Evolutionary conservation across 2,113 vertebrate species (phyloP), one percentile per base, ranked within the genome.

Genomic region (Sphyrna mokarran): DNA sequence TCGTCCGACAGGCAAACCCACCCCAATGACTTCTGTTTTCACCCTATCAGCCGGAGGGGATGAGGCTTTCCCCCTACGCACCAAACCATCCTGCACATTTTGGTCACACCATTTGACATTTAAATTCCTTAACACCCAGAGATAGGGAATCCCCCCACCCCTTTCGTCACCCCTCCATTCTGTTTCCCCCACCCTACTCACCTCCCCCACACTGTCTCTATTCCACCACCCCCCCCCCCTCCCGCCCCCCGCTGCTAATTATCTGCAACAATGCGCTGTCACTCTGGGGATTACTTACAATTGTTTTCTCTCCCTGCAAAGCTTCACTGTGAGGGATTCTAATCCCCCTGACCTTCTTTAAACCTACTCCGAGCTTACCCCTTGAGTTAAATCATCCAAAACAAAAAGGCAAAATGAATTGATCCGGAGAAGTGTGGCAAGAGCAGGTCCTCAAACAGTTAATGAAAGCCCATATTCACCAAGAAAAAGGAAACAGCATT

Each of bases 191-290:
- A n/a, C n/a, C n/a, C n/a, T n/a, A n/a, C n/a, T n/a, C n/a, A n/a
- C n/a, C n/a, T n/a, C n/a, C n/a, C n/a, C n/a, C n/a, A n/a, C n/a
- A n/a, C n/a, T n/a, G n/a, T n/a, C n/a, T n/a, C n/a, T n/a, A n/a
- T n/a, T n/a, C n/a, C n/a, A n/a, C 43, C 43, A 48, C 43, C 43
- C 43, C 3, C 43, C 43, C 43, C 43, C 1, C 1, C 48, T 3
- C 48, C 48, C 48, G 3, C 48, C 48, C 48, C 48, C 61, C 61
- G 7, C n/a, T 61, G 9, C 89, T 61, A 93, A 18, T 93, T 66
- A 68, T 68, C 89, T 37, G 61, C 66, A 93, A 93, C 9, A n/a
- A 93, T 93, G 89, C 37, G 89, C 89, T 93, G 89, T 93, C 66
- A 66, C 61, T 68, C 61, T 61, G 63, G 61, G 61, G 89, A 68